A percentile compares a stretch with the other conserved stretches of the same genome.
Evolutionary conservation across 2,797 vertebrate species (phyloP).

Genomic region (Myoxocephalus aenaeus): DNA sequence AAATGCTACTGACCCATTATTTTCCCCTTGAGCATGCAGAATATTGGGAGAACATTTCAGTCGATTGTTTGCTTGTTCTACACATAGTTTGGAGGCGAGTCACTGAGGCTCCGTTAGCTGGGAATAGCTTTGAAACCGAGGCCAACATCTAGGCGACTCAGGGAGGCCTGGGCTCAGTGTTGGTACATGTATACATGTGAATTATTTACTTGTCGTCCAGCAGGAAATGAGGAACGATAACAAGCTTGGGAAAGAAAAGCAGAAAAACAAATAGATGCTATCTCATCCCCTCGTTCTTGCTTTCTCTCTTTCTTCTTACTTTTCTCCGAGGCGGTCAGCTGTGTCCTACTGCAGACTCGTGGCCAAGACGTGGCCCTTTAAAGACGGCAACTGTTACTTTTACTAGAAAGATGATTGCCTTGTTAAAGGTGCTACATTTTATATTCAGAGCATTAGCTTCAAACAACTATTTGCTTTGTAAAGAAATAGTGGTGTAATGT

Average conservation of each 20-base stretch:
- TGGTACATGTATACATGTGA: conserved; percentile 77
- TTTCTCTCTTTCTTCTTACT: conserved; percentile 44
- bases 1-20: conserved; percentile 57
- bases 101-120: conserved; percentile 48
- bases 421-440: not conserved
- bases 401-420: not conserved
- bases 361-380: conserved; percentile 5
- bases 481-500: not conserved
- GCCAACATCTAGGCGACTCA: conserved; percentile 58
- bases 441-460: not conserved
- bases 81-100: conserved; percentile 57
- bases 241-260: conserved; percentile 83
- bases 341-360: conserved; percentile 14
- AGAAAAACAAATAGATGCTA: conserved; percentile 81
- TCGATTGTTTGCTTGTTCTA: conserved; percentile 67
- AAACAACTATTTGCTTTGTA: not conserved
- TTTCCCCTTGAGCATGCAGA: conserved; percentile 34
- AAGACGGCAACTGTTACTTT: not conserved
- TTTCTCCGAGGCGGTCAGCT: conserved; percentile 19
- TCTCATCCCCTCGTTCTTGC: conserved; percentile 48
- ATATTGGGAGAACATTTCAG: conserved; percentile 53
- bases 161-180: conserved; percentile 64
- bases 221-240: conserved; percentile 84
- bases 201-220: conserved; percentile 80
- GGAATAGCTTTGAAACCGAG: conserved; percentile 69